Base-by-base conservation (phyloP, 2,797 vertebrate species). In the Clarias pachynema region DNA sequence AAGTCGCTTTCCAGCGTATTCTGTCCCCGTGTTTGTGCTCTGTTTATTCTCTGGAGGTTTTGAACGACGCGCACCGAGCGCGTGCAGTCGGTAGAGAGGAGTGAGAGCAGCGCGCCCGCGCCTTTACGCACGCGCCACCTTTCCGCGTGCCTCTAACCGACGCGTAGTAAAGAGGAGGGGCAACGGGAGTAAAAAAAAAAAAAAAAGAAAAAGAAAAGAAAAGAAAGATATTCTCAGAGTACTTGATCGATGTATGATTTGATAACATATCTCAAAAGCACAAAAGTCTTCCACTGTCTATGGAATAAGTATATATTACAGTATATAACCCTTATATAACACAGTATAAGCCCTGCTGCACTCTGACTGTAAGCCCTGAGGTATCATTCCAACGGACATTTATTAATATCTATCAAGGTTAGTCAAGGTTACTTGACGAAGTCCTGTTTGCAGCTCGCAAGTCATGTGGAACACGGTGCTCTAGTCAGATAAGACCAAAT, bases 361-460 rank as follows among this genome's bases (percentile, higher is more conserved):
- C 20, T 15, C 22, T n/a, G 5, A 40, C 40, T 44, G 44, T 44
- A 44, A 44, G 9, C 8, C 8, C 9, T 9, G 40, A 44, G 40
- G 40, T 44, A 44, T 44, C 40, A 44, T 10, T 9, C 9, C 24
- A 74, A 10, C 26, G 24, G 5, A 72, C 6, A 53, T 53, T 56
- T 56, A 75, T 53, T 74, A 53, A 53, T 53, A 74, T 49, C 69
- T 26, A 73, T 73, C 44, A 73, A 53, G 12, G n/a, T 7, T 74
- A 24, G 44, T 44, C 44, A 44, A 44, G 44, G 44, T 44, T 44
- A 44, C 44, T 44, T 44, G 44, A 44, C 10, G 44, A 44, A 44
- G 44, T 44, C 44, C 9, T 44, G 1, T 44, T 44, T 44, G 44
- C 44, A 44, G 40, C 40, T 40, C 8, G 40, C 7, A 40, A 40